Conservation (phyloP, 2,888 invertebrate genomes). For the Oligia fasciuncula region DNA sequence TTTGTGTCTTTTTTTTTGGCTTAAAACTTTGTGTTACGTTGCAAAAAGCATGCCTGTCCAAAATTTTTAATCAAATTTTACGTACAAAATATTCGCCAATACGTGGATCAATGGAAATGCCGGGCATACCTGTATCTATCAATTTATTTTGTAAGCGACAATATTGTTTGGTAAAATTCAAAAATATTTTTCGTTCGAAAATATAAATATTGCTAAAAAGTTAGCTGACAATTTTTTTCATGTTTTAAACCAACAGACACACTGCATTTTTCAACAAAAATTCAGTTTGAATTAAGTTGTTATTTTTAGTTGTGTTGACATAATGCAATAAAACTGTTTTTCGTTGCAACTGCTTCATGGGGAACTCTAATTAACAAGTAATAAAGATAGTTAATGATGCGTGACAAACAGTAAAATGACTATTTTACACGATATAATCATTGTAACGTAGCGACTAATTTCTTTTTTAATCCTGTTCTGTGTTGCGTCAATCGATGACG, state of each 20-base stretch:
- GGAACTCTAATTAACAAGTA: conserved; percentile 37
- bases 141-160: conserved; percentile 7
- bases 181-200: conserved; percentile 31
- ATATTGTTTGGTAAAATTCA: conserved; percentile 24
- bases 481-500: conserved; percentile 43
- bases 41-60: neutral
- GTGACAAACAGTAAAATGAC: conserved; percentile 47
- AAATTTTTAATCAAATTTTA: conserved; percentile 24
- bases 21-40: neutral
- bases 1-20: neutral
- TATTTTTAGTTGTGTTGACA: neutral
- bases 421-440: conserved; percentile 58
- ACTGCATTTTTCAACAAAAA: conserved; percentile 23
- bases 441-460: conserved; percentile 58
- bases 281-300: neutral
- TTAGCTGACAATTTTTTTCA: conserved; percentile 9
- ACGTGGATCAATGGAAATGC: conserved; percentile 10
- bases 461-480: conserved; percentile 46
- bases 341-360: neutral
- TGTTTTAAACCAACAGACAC: conserved; percentile 18
- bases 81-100: conserved; percentile 13
- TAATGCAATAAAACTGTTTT: conserved; percentile 11
- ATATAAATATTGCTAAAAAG: conserved; percentile 13
- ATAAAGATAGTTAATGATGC: conserved; percentile 56
- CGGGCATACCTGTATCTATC: neutral